Evolutionary conservation across 2,888 invertebrate genomes (phyloP).

Genomic region (Drosophila prostipennis): DNA sequence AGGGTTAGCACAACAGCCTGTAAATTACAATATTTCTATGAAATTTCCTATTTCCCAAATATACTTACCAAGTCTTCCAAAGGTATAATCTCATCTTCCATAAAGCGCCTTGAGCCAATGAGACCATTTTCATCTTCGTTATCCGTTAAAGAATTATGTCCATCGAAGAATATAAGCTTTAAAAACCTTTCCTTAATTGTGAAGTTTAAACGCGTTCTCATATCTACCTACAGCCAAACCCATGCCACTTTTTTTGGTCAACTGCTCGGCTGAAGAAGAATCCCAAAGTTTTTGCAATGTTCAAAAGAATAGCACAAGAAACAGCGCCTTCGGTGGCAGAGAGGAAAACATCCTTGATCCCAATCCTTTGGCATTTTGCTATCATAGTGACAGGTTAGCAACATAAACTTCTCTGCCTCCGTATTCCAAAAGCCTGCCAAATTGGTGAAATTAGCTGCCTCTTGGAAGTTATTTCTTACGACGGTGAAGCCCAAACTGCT

Average conservation of each 20-base stretch:
- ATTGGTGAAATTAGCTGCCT: conserved; percentile 85
- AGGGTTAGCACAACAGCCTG: conserved; percentile 91
- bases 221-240: conserved; percentile 44
- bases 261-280: conserved; percentile 82
- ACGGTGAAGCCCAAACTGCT: conserved; percentile 39
- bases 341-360: conserved; percentile 69
- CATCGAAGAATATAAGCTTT: conserved; percentile 98
- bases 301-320: conserved; percentile 95
- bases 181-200: conserved; percentile 82
- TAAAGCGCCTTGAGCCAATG: conserved; percentile 96
- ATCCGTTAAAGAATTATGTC: conserved; percentile 96
- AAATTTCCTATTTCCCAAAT: not conserved
- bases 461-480: conserved; percentile 13
- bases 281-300: conserved; percentile 88
- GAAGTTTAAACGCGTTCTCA: conserved; percentile 72
- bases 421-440: conserved; percentile 89
- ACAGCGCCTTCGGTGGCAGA: conserved; percentile 97
- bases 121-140: conserved; percentile 94
- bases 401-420: conserved; percentile 87
- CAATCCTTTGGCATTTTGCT: conserved; percentile 87
- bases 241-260: conserved; percentile 85
- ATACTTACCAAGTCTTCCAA: conserved; percentile 87
- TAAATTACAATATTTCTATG: conserved; percentile 84
- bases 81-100: conserved; percentile 86
- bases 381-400: conserved; percentile 91